Evolutionary conservation across 2,113 vertebrate species (phyloP).

Genomic region (Pimephales promelas): DNA sequence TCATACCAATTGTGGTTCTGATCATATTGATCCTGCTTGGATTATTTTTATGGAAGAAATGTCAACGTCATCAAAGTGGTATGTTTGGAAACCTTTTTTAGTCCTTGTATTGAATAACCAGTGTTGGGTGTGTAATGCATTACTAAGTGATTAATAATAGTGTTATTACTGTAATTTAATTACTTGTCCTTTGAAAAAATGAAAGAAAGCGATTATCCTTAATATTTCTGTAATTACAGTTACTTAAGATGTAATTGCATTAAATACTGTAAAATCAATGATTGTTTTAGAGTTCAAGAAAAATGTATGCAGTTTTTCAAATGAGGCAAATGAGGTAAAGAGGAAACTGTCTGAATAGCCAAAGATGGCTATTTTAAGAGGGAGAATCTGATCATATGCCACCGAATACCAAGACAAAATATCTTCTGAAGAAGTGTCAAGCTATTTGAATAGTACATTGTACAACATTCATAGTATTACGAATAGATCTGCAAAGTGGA

Average conservation of each 20-base stretch:
- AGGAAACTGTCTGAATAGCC: neutral
- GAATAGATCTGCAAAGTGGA: neutral
- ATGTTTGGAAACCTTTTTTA: conserved; percentile 59
- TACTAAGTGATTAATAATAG: too few relatives aligned
- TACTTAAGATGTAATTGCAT: too few relatives aligned
- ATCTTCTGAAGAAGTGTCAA: neutral
- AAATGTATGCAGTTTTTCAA: too few relatives aligned
- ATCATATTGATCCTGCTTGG: neutral
- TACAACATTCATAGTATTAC: neutral
- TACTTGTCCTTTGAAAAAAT: too few relatives aligned
- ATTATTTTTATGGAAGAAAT: conserved; percentile 25
- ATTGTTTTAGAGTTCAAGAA: too few relatives aligned
- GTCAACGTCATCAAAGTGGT: conserved; percentile 49
- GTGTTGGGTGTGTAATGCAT: too few relatives aligned
- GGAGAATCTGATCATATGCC: neutral
- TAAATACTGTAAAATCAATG: too few relatives aligned
- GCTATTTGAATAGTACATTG: too few relatives aligned
- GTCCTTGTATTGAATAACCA: neutral
- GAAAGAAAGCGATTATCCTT: too few relatives aligned
- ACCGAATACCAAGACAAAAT: neutral
- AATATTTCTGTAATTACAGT: too few relatives aligned
- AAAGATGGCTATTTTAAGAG: neutral
- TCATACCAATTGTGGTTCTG: neutral
- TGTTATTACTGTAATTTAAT: too few relatives aligned
- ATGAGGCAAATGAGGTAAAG: neutral